phyloP scores from a whole-genome alignment of 2,888 invertebrate genomes.

The Proisotoma minuta region DNA sequence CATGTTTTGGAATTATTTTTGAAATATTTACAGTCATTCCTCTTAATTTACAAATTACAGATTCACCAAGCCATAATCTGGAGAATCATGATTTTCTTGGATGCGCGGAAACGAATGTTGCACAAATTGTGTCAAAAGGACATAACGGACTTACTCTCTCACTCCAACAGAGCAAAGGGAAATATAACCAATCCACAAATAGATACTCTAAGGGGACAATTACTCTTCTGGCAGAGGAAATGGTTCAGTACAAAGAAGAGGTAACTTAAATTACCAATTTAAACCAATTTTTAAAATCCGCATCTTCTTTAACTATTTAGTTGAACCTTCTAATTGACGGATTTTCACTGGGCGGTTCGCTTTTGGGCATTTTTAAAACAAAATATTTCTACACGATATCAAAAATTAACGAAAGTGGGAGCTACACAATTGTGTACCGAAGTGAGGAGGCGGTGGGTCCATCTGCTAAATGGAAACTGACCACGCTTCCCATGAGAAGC shows the following conservation, averaged over 20 bases:
- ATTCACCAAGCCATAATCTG: constrained; percentile 48
- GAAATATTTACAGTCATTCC: too few species aligned
- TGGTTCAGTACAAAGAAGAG: constrained; percentile 45
- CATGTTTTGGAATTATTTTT: neutral
- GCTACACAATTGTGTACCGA: constrained; percentile 55
- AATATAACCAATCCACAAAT: constrained; percentile 41
- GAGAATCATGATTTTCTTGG: constrained; percentile 55
- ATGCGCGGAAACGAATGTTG: constrained; percentile 55
- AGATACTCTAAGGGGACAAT: constrained; percentile 42
- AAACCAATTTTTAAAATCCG: neutral
- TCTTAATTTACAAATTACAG: constrained; percentile 8
- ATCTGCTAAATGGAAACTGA: constrained; percentile 56
- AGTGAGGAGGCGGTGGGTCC: constrained; percentile 54
- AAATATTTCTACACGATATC: constrained; percentile 47
- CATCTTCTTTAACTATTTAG: neutral
- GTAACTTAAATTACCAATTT: constrained; percentile 15
- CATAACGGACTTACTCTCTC: constrained; percentile 31
- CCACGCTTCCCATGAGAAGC: constrained; percentile 53
- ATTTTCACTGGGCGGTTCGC: neutral
- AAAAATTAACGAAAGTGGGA: constrained; percentile 51
- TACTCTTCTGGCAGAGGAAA: constrained; percentile 41
- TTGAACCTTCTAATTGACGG: too few species aligned
- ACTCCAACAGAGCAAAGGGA: constrained; percentile 39
- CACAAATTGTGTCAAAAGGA: constrained; percentile 48
- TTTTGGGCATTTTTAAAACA: constrained; percentile 28